Percentiles rank a stretch among this genome's conserved stretches.
These are phyloP conservation scores for Acholoe squamosa DNA, from an alignment of 2,888 invertebrate species.

Conservation along the genomic window DNA sequence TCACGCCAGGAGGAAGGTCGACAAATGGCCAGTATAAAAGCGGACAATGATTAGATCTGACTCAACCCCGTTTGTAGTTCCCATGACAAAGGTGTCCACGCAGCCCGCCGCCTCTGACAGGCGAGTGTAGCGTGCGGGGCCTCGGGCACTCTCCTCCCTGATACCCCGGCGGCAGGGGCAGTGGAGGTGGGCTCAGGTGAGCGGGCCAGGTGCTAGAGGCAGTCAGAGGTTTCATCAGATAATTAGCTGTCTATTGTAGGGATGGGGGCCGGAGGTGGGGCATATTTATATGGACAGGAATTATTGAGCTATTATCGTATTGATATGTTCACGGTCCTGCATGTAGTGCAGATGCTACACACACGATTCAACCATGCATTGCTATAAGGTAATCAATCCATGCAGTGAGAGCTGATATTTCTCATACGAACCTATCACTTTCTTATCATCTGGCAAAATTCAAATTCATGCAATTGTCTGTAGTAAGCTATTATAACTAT, in stretches of 20 bases:
- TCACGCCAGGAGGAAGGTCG: not conserved
- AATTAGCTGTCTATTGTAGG: constrained; percentile 37
- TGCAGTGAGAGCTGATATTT: too few species aligned
- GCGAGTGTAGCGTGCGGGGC: not conserved
- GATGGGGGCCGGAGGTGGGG: not conserved
- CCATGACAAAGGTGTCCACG: constrained; percentile 28
- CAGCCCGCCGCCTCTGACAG: not conserved
- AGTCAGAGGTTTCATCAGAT: constrained; percentile 44
- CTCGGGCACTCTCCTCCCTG: not conserved
- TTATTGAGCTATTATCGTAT: not conserved
- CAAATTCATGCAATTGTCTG: too few species aligned
- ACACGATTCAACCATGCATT: not conserved
- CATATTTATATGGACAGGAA: constrained; percentile 33
- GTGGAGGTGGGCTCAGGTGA: not conserved
- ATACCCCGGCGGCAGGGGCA: not conserved
- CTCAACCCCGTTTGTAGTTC: constrained; percentile 26
- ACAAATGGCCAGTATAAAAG: not conserved
- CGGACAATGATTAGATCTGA: not conserved
- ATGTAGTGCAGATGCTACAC: not conserved
- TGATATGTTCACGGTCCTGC: constrained; percentile 47
- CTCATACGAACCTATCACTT: too few species aligned
- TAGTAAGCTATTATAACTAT: too few species aligned
- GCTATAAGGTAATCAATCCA: not conserved
- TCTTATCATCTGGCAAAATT: too few species aligned
- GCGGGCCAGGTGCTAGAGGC: constrained; percentile 17